Percentiles rank a stretch among this genome's conserved stretches.
phyloP scores from a whole-genome alignment of 53 echinoderm and acorn worm genomes.

The Antedon mediterranea region DNA sequence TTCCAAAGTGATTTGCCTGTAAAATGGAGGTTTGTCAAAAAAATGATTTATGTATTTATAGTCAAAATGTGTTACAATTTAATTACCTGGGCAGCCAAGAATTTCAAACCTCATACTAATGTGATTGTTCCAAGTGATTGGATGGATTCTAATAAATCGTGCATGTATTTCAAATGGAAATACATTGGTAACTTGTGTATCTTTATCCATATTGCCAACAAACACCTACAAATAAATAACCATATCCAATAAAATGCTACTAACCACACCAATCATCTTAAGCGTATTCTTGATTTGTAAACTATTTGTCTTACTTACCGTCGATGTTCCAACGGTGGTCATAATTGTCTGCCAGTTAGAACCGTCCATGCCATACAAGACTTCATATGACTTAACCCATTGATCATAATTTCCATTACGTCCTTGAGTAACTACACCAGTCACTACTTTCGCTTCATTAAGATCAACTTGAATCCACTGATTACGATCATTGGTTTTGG shows the following conservation, averaged over 20 bases:
- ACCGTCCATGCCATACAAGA: background rate
- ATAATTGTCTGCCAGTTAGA: background rate
- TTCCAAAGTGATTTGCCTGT: no score
- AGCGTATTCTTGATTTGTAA: no score
- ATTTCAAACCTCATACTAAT: background rate
- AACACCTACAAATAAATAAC: background rate
- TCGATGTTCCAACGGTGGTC: background rate
- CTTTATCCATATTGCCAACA: background rate
- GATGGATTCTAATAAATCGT: background rate
- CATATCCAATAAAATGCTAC: no score
- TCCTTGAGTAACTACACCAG: background rate
- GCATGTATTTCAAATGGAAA: background rate
- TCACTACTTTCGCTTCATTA: background rate
- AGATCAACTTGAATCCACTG: background rate
- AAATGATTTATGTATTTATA: no score
- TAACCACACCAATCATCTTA: no score
- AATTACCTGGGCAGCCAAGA: background rate
- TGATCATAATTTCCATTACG: background rate
- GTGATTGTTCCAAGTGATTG: background rate
- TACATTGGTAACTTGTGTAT: background rate
- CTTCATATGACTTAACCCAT: background rate
- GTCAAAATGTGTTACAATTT: no score
- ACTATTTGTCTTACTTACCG: background rate
- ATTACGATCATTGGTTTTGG: background rate
- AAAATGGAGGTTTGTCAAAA: no score